Percentiles rank a stretch among this genome's conserved stretches.
These are phyloP conservation scores for Hirtodrosophila histrioides DNA, from an alignment of 2,888 invertebrate genomes.

Conservation along the genomic window DNA sequence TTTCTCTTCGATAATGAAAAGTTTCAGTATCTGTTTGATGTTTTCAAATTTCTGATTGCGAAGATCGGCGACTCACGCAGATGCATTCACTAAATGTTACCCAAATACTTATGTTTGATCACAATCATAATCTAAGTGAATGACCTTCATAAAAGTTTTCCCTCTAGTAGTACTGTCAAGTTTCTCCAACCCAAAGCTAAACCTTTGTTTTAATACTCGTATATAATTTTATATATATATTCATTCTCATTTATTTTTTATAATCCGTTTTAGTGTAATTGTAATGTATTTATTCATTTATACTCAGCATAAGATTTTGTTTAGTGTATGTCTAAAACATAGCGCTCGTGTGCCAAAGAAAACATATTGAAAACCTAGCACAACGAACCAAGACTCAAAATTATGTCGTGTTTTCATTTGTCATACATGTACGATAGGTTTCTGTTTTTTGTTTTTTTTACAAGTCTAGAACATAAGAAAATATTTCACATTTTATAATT, in stretches of 20 bases:
- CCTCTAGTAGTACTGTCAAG: too few species aligned
- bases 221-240: slow-evolving; percentile 59
- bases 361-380: slow-evolving; percentile 64
- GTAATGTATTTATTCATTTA: slow-evolving; percentile 67
- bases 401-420: slow-evolving; percentile 18
- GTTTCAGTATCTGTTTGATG: too few species aligned
- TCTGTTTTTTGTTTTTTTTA: slow-evolving; percentile 40
- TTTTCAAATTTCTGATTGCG: too few species aligned
- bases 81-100: too few species aligned
- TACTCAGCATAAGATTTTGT: slow-evolving; percentile 77
- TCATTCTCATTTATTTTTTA: slow-evolving; percentile 55
- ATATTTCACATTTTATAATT: slow-evolving; percentile 72
- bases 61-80: too few species aligned
- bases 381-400: slow-evolving; percentile 62
- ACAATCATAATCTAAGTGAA: too few species aligned
- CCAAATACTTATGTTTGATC: too few species aligned
- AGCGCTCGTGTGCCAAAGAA: slow-evolving; percentile 64
- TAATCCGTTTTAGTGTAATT: slow-evolving; percentile 59
- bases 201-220: slow-evolving; percentile 40
- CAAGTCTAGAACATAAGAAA: slow-evolving; percentile 78
- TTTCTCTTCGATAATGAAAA: too few species aligned
- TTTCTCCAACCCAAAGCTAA: slow-evolving; percentile 47
- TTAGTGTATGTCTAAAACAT: slow-evolving; percentile 58
- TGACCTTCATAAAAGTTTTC: too few species aligned
- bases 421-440: slow-evolving; percentile 54